Conservation (phyloP, 2,888 invertebrate species). For the Sepioteuthis lessoniana region DNA sequence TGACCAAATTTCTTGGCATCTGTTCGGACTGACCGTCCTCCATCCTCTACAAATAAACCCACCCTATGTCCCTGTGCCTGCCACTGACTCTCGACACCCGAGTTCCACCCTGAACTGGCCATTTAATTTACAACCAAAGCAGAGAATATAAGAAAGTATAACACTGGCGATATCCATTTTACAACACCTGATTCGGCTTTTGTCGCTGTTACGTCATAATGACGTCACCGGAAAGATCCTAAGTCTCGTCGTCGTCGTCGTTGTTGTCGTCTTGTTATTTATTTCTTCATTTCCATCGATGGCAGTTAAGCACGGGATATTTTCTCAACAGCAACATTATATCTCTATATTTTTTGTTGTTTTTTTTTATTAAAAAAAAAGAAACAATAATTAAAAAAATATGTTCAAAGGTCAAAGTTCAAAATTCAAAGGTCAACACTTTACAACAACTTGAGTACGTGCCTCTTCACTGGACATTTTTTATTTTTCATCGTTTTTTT, state of each 20-base stretch:
- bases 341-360: too few relatives aligned
- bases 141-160: not conserved
- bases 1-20: not conserved
- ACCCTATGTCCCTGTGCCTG: not conserved
- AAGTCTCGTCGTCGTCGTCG: not conserved
- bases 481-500: not conserved
- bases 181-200: not conserved
- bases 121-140: not conserved
- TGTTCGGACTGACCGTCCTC: conserved; percentile 36
- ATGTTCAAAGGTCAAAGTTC: too few relatives aligned
- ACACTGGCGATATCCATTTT: not conserved
- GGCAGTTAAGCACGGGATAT: conserved; percentile 33
- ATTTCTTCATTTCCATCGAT: not conserved
- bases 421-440: not conserved
- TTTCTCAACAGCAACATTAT: not conserved
- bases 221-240: not conserved
- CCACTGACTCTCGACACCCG: not conserved
- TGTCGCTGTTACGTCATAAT: conserved; percentile 2
- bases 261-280: not conserved
- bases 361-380: not conserved
- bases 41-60: not conserved
- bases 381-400: not conserved
- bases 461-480: not conserved
- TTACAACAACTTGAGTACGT: not conserved
- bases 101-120: not conserved